Evolutionary conservation across 2,888 invertebrate species (phyloP).

Genomic region (Brachynemurus nebulosus): DNA sequence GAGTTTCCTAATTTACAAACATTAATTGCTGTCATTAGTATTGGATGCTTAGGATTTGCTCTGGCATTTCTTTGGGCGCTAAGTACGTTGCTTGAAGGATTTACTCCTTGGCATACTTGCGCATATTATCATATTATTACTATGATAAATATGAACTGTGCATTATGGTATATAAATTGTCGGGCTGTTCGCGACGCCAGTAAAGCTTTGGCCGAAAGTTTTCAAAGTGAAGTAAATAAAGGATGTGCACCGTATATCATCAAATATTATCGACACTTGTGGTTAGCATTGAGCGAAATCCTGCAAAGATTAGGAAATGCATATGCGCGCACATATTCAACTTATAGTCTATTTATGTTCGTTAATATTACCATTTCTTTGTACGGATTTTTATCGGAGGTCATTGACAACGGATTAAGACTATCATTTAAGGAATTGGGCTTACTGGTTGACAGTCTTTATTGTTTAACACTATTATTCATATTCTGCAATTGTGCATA

Average conservation of each 20-base stretch:
- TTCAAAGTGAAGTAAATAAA: conserved; percentile 39
- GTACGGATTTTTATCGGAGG: conserved; percentile 51
- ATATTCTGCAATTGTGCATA: conserved; percentile 55
- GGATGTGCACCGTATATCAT: conserved; percentile 42
- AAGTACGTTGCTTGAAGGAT: conserved; percentile 46
- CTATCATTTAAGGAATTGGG: conserved; percentile 55
- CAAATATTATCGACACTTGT: conserved; percentile 44
- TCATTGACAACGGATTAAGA: conserved; percentile 48
- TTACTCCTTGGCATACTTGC: conserved; percentile 44
- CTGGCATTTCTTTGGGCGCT: conserved; percentile 44
- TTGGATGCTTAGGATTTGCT: conserved; percentile 45
- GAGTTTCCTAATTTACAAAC: conserved; percentile 46
- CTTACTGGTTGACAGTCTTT: conserved; percentile 44
- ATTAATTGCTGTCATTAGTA: conserved; percentile 44
- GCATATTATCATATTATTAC: conserved; percentile 53
- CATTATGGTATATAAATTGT: conserved; percentile 56
- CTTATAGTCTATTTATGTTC: conserved; percentile 52
- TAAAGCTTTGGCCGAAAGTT: conserved; percentile 27
- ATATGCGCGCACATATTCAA: conserved; percentile 51
- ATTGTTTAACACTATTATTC: conserved; percentile 44
- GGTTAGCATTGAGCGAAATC: conserved; percentile 51
- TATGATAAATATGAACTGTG: conserved; percentile 60
- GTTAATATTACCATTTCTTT: conserved; percentile 51
- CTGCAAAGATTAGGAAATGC: conserved; percentile 50
- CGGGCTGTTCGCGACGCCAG: conserved; percentile 48